Base-by-base conservation (phyloP, 2,888 invertebrate genomes). In the Zaprionus bogoriensis region DNA sequence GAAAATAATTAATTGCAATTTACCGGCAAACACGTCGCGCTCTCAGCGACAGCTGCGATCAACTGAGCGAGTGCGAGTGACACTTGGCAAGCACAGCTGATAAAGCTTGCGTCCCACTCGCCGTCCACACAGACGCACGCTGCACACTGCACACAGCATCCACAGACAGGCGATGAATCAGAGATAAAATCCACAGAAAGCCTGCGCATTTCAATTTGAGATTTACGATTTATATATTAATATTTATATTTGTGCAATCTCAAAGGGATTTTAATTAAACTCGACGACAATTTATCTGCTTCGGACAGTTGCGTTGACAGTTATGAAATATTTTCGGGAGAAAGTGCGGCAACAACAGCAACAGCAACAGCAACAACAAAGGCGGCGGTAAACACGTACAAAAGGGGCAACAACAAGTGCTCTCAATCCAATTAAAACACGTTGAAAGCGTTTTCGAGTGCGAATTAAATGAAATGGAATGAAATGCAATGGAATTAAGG, bases 381-480 rank as follows among this genome's bases (percentile, higher is more conserved):
- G 19, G 7, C 5, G 7, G 27, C 27, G 10, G 10, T n/a, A n/a
- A n/a, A n/a, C 53, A 42, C 23, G 27, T 23, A 47, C 48, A 51
- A 44, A 58, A 36, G 32, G 53, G 66, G 45, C 50, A 54, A 66
- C 25, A 57, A 30, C 53, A 47, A 74, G 53, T 51, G 52, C 73
- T 67, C 44, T 59, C 63, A 67, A 70, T 64, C 66, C 70, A 83
- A 83, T 83, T 79, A 80, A 73, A 83, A 59, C 59, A 50, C 47
- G 51, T 41, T 28, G 17, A 61, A 54, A 54, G 30, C 19, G 60
- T 44, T 47, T 47, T 61, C 28, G 50, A 63, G 63, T 68, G 63
- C 48, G 54, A 55, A 63, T 54, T 41, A 45, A 73, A 72, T 69
- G 45, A 5, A 12, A 10, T 6, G 22, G 45, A 61, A 67, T n/a